phyloP scores from a whole-genome alignment of 1,140 invertebrate species.

The Chionoecetes opilio region DNA sequence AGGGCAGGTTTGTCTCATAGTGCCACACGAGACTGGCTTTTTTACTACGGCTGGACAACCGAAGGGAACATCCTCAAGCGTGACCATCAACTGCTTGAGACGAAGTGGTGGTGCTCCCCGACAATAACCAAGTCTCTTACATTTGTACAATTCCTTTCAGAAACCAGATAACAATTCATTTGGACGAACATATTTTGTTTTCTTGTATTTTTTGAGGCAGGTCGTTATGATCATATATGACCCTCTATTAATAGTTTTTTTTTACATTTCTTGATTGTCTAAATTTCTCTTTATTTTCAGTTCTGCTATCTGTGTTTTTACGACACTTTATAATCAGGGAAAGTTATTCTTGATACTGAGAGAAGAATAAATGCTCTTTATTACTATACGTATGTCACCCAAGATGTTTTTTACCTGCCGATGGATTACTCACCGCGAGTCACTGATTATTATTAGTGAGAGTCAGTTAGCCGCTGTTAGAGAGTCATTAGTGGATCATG shows the following conservation, averaged over 20 bases:
- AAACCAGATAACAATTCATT: background rate
- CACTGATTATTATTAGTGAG: constrained; percentile 3
- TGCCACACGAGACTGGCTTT: background rate
- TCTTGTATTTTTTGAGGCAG: background rate
- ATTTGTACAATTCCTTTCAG: background rate
- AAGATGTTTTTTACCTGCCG: background rate
- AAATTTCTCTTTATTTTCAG: too few relatives aligned
- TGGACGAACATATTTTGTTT: background rate
- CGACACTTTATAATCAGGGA: too few relatives aligned
- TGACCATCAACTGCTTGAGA: background rate
- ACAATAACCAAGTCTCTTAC: background rate
- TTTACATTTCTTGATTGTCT: too few relatives aligned
- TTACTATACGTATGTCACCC: background rate
- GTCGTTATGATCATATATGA: background rate
- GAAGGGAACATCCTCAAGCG: background rate
- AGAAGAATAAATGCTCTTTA: too few relatives aligned
- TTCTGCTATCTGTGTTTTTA: too few relatives aligned
- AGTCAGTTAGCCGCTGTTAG: too few relatives aligned
- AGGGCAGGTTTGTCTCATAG: background rate
- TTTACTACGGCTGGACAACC: background rate
- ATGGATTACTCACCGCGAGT: background rate
- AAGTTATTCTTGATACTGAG: background rate
- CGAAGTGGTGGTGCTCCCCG: background rate
- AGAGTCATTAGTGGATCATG: too few relatives aligned
- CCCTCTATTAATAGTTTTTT: too few relatives aligned